These are phyloP conservation scores for Eulimnadia texana DNA, from an alignment of 1,140 invertebrate species.

Conservation along the genomic window DNA sequence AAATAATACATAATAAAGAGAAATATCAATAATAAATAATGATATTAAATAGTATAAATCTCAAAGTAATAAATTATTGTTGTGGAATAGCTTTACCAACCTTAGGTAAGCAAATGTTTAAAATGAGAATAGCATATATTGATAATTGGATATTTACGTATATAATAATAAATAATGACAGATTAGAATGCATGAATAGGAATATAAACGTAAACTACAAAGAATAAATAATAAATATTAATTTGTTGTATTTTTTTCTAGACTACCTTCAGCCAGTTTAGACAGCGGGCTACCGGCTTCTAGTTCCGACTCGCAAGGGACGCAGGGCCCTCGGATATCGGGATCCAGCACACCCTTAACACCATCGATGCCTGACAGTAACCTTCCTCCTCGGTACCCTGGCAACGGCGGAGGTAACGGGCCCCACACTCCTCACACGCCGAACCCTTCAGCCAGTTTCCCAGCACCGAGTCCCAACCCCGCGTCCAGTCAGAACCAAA, in stretches of 20 bases:
- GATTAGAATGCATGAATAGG: too few relatives aligned
- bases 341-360: constrained; percentile 30
- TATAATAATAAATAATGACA: too few relatives aligned
- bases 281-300: constrained; percentile 20
- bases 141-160: too few relatives aligned
- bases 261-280: constrained; percentile 23
- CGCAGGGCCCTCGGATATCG: constrained; percentile 24
- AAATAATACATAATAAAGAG: too few relatives aligned
- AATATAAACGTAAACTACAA: not conserved
- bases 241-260: constrained; percentile 16
- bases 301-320: constrained; percentile 20
- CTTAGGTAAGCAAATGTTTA: too few relatives aligned
- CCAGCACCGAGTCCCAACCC: constrained; percentile 31
- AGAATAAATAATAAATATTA: not conserved
- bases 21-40: too few relatives aligned
- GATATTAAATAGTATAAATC: too few relatives aligned
- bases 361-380: constrained; percentile 29
- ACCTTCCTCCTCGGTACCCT: constrained; percentile 26
- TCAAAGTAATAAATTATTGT: too few relatives aligned
- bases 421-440: constrained; percentile 20
- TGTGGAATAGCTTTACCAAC: too few relatives aligned
- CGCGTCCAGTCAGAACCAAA: constrained; percentile 11
- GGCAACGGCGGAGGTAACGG: constrained; percentile 24
- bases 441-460: constrained; percentile 27
- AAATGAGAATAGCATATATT: too few relatives aligned